Conservation (phyloP, 1,140 invertebrate genomes). For the Zaprionus nigranus region DNA sequence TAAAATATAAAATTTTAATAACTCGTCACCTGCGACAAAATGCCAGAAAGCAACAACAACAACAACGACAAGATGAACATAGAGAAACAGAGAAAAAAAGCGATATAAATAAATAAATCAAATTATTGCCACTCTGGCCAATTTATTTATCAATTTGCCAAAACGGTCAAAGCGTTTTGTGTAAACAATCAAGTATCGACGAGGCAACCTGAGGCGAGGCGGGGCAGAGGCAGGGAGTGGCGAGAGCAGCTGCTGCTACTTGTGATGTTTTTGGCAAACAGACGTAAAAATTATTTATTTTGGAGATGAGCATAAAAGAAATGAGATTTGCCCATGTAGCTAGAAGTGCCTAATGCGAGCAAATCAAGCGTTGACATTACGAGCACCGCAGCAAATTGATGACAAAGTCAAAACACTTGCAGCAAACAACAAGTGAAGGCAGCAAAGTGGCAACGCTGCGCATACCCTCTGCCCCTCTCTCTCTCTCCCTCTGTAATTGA, state of each 20-base stretch:
- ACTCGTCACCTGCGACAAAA: slow-evolving; percentile 39
- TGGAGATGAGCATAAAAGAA: slow-evolving; percentile 31
- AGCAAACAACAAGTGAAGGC: slow-evolving; percentile 8
- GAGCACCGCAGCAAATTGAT: slow-evolving; percentile 40
- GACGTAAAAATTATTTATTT: slow-evolving; percentile 54
- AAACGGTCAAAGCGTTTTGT: slow-evolving; percentile 67
- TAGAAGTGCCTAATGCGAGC: slow-evolving; percentile 27
- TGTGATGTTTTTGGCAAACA: slow-evolving; percentile 33
- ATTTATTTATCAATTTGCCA: slow-evolving; percentile 72
- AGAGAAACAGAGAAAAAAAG: slow-evolving; percentile 12
- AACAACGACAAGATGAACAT: background rate
- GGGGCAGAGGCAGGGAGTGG: background rate
- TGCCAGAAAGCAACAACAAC: background rate
- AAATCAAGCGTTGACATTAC: slow-evolving; percentile 43
- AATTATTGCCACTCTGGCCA: slow-evolving; percentile 60
- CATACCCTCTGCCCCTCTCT: too few species aligned
- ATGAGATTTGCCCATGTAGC: slow-evolving; percentile 23
- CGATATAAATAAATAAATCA: slow-evolving; percentile 69
- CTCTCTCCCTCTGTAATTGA: background rate
- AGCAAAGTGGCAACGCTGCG: background rate
- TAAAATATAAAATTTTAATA: slow-evolving; percentile 58
- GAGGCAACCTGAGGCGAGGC: background rate
- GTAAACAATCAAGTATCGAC: slow-evolving; percentile 48
- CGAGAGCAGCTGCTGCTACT: slow-evolving; percentile 30
- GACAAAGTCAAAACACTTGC: slow-evolving; percentile 17